These are phyloP conservation scores for Tretioscincus oriximinensis DNA, from an alignment of 2,113 vertebrate genomes.

Conservation along the genomic window DNA sequence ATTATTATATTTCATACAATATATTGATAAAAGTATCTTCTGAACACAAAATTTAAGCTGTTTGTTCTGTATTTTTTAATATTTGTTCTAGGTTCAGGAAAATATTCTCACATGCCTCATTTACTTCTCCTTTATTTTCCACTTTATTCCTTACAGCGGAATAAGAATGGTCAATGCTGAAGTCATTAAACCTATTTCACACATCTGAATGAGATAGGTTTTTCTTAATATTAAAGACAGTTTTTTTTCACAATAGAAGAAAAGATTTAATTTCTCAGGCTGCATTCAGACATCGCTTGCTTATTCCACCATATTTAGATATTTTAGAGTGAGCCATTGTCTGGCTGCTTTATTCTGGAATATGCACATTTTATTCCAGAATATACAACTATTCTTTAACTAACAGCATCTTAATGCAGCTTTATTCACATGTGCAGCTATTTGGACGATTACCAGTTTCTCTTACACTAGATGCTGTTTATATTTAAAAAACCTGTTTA, in stretches of 20 bases:
- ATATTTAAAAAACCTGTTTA: not conserved
- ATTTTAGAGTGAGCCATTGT: no score
- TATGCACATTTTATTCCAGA: no score
- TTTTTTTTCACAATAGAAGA: not conserved
- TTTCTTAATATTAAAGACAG: not conserved
- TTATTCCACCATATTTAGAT: no score
- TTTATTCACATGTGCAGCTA: not conserved
- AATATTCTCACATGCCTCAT: not conserved
- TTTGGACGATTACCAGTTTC: not conserved
- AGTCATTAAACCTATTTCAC: not conserved
- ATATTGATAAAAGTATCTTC: not conserved
- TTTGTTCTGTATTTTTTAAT: not conserved
- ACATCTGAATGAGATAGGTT: not conserved
- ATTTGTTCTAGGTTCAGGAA: not conserved
- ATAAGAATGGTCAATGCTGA: not conserved
- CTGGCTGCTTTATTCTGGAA: no score
- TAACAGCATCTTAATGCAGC: no score
- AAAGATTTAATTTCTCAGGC: not conserved
- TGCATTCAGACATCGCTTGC: no score
- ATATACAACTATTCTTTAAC: no score
- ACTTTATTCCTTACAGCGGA: not conserved
- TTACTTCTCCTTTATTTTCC: not conserved
- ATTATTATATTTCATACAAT: not conserved
- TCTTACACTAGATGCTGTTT: not conserved
- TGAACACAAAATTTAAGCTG: not conserved